These are phyloP conservation scores for Eupithecia insigniata DNA, from an alignment of 2,888 invertebrate species.

Conservation along the genomic window DNA sequence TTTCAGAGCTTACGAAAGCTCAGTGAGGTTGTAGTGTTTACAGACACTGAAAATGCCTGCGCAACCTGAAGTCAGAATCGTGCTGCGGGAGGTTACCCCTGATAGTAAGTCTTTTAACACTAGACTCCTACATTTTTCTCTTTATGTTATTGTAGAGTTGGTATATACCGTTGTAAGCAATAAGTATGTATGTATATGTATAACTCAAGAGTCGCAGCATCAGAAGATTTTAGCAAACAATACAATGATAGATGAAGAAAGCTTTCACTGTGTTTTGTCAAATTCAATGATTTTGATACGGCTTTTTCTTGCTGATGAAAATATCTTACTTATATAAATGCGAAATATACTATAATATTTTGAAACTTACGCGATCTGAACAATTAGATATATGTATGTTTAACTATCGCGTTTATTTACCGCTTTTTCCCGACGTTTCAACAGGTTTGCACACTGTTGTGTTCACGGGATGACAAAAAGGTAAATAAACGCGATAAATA, in stretches of 20 bases:
- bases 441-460: no score
- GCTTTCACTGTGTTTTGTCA: background rate
- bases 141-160: background rate
- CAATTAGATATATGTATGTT: no score
- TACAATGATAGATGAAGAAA: no score
- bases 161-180: background rate
- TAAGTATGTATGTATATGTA: background rate
- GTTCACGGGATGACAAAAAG: no score
- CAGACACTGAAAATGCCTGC: constrained; percentile 68
- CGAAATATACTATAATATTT: no score
- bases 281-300: background rate
- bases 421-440: no score
- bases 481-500: no score
- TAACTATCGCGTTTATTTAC: no score
- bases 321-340: no score
- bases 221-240: no score
- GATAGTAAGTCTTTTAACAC: constrained; percentile 66
- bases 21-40: constrained; percentile 28
- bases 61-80: constrained; percentile 66
- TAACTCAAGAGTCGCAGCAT: background rate
- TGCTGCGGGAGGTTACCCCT: constrained; percentile 73
- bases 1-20: constrained; percentile 36
- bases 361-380: no score
- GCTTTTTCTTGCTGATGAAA: no score
- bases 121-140: background rate